These are phyloP conservation scores for Scaptomyza hsui DNA, from an alignment of 1,140 invertebrate species.

Conservation along the genomic window DNA sequence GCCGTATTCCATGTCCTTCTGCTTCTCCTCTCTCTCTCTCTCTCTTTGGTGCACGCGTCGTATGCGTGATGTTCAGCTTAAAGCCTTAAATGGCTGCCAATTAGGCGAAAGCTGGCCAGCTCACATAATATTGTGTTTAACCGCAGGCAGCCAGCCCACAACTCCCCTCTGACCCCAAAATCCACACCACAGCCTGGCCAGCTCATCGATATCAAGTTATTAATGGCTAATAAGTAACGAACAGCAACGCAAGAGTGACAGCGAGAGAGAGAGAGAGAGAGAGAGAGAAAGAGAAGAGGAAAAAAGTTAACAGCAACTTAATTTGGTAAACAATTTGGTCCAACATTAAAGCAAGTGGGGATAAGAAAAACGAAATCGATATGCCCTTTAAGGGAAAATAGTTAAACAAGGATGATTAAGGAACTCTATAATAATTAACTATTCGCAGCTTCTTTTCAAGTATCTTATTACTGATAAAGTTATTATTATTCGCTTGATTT, in stretches of 20 bases:
- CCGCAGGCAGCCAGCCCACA: conserved; percentile 51
- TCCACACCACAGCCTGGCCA: conserved; percentile 12
- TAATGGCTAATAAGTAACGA: conserved; percentile 71
- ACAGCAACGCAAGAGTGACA: too few relatives aligned
- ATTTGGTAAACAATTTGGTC: conserved; percentile 72
- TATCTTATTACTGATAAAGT: background rate
- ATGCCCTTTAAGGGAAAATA: conserved; percentile 43
- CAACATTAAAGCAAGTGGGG: conserved; percentile 41
- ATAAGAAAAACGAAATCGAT: background rate
- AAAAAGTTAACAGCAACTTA: conserved; percentile 65
- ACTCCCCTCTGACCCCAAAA: conserved; percentile 10
- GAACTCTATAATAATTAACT: too few relatives aligned
- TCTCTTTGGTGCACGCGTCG: conserved; percentile 46
- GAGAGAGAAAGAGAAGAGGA: conserved; percentile 4
- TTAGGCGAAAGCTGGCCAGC: conserved; percentile 47
- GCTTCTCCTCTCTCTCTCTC: conserved; percentile 12
- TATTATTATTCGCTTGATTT: background rate
- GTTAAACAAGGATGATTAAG: too few relatives aligned
- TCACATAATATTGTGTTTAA: conserved; percentile 63
- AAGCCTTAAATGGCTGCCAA: conserved; percentile 63
- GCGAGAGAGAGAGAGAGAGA: conserved; percentile 29
- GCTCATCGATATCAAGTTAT: conserved; percentile 79
- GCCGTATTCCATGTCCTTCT: background rate
- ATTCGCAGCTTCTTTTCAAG: too few relatives aligned
- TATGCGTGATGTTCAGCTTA: conserved; percentile 61